Percentiles rank a stretch among this genome's conserved stretches.
These are phyloP conservation scores for Typhlomys cinereus DNA, from an alignment of 2,113 vertebrate species.

Conservation along the genomic window DNA sequence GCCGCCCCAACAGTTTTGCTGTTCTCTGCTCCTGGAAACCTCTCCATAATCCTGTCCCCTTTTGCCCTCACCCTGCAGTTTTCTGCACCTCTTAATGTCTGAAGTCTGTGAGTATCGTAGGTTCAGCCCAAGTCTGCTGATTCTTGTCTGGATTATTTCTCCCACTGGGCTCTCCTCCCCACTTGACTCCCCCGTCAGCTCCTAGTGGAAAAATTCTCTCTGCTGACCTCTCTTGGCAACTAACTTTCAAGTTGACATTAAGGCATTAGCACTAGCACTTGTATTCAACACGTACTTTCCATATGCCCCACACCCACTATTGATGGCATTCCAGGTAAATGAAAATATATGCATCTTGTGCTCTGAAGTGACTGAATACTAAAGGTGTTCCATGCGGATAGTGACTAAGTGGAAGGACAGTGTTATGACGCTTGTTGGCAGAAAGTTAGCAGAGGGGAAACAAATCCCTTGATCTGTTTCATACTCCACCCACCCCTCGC, in stretches of 20 bases:
- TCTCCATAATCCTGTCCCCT: no score
- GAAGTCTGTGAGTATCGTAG: background rate
- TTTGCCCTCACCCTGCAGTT: accelerated
- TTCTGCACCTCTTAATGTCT: background rate
- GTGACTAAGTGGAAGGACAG: background rate
- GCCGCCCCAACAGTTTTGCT: background rate
- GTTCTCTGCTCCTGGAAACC: background rate
- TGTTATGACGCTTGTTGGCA: background rate
- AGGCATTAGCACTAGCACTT: no score
- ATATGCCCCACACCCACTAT: background rate
- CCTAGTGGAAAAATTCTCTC: background rate
- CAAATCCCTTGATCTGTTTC: background rate
- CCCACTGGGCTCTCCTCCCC: background rate
- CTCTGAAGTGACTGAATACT: background rate
- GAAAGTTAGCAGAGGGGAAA: background rate
- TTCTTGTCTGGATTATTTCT: background rate
- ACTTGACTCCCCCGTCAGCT: background rate
- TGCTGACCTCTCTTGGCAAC: background rate
- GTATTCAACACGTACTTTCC: background rate
- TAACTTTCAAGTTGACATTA: background rate
- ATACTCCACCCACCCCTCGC: no score
- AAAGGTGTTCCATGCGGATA: background rate
- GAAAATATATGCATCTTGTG: background rate
- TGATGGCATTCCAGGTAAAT: background rate
- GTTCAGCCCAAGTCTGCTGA: background rate